Conservation (phyloP, 2,113 vertebrate species). For the Syrrhaptes paradoxus region DNA sequence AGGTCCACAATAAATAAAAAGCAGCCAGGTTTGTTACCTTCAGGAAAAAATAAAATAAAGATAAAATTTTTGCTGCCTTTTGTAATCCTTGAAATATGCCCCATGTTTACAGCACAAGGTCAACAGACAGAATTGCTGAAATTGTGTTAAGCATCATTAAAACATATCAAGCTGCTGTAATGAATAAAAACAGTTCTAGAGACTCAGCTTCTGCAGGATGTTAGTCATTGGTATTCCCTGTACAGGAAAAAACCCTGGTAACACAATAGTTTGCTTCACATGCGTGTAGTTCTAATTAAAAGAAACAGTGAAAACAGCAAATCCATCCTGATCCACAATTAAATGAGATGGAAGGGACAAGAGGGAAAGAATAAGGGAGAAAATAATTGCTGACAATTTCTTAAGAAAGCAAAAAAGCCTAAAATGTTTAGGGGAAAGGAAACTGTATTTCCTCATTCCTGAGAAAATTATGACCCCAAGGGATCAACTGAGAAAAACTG, state of each 20-base stretch:
- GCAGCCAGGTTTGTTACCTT: background rate
- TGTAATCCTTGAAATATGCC: background rate
- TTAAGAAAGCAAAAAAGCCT: background rate
- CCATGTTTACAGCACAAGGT: background rate
- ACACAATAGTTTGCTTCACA: background rate
- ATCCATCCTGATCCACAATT: background rate
- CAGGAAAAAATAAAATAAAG: background rate
- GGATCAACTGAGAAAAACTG: background rate
- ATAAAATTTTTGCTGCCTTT: background rate
- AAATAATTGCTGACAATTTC: background rate
- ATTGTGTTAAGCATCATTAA: background rate
- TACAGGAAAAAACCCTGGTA: background rate
- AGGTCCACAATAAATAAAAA: background rate
- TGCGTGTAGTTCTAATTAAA: background rate
- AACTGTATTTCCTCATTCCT: background rate
- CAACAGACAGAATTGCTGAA: background rate
- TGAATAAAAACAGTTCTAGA: background rate
- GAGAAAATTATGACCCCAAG: conserved; percentile 10
- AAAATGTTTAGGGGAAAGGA: conserved; percentile 12
- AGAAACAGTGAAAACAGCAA: background rate
- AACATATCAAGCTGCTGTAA: background rate
- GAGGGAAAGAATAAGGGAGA: background rate
- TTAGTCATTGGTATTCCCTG: background rate
- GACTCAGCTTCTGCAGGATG: background rate
- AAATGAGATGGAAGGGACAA: background rate